A percentile compares a stretch with the other conserved stretches of the same genome.
Conservation (phyloP, 2,113 vertebrate genomes). For the Rhagologus leucostigma region DNA sequence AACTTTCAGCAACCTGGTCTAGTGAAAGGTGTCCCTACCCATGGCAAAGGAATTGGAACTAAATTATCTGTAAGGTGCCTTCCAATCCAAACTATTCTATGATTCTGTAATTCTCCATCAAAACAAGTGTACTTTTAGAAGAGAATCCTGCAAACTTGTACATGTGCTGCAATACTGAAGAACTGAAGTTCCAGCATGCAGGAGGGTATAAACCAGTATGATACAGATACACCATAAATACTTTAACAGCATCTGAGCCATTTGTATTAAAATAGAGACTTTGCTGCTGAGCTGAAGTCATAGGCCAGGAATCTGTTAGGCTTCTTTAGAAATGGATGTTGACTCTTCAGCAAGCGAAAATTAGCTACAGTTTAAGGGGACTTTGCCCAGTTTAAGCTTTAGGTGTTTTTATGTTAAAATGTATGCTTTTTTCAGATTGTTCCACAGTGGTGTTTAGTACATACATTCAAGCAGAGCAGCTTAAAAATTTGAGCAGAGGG, state of each 20-base stretch:
- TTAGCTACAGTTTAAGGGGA: neutral
- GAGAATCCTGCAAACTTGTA: neutral
- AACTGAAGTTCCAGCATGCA: neutral
- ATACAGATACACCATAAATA: neutral
- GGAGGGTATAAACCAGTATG: neutral
- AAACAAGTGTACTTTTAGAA: neutral
- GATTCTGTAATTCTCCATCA: neutral
- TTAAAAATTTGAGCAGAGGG: neutral
- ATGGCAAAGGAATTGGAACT: neutral
- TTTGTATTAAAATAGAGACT: neutral
- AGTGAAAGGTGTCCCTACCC: neutral
- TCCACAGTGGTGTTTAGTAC: fast-evolving
- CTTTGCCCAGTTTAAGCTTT: neutral
- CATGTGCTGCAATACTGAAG: neutral
- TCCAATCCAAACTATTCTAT: neutral
- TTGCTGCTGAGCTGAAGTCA: neutral
- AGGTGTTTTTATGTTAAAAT: neutral
- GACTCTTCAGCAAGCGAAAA: neutral
- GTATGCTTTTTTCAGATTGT: neutral
- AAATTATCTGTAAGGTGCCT: neutral
- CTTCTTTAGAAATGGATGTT: neutral
- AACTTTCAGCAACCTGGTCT: neutral
- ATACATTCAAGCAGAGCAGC: neutral
- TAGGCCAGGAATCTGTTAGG: neutral
- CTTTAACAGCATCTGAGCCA: neutral